phyloP scores from a whole-genome alignment of 92 coral and sea anemone genomes.

The Parazoanthus swiftii region DNA sequence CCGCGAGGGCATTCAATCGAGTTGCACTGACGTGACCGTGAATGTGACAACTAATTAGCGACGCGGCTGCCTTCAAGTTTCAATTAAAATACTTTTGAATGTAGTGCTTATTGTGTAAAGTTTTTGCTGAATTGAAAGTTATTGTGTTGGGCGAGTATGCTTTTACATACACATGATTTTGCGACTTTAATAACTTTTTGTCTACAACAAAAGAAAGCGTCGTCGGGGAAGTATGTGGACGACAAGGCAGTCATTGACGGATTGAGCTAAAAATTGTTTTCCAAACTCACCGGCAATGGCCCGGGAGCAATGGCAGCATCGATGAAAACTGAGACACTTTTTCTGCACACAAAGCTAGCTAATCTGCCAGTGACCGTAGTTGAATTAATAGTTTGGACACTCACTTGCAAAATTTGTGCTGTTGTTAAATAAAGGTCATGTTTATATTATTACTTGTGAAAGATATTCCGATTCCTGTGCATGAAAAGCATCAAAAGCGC shows the following conservation, averaged over 20 bases:
- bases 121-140: constrained; percentile 26
- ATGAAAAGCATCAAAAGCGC: constrained; percentile 21
- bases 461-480: constrained; percentile 19
- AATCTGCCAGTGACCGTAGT: constrained; percentile 27
- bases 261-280: constrained; percentile 21
- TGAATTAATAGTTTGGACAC: background rate
- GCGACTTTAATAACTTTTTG: constrained; percentile 18
- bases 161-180: constrained; percentile 13
- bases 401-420: background rate
- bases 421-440: constrained; percentile 6
- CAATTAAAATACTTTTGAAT: constrained; percentile 20
- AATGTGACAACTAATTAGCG: constrained; percentile 27
- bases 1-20: constrained; percentile 32
- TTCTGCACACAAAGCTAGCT: constrained; percentile 18
- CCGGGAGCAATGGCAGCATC: constrained; percentile 10
- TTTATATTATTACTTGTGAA: background rate
- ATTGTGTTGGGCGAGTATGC: constrained; percentile 12
- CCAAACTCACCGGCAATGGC: constrained; percentile 20
- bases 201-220: constrained; percentile 16
- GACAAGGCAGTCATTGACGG: constrained; percentile 25
- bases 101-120: constrained; percentile 22
- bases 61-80: constrained; percentile 32
- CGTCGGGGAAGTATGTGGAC: constrained; percentile 18
- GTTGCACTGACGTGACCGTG: constrained; percentile 25
- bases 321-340: constrained; percentile 21